Conservation (phyloP, 2,888 invertebrate species). For the Papilio elwesi region DNA sequence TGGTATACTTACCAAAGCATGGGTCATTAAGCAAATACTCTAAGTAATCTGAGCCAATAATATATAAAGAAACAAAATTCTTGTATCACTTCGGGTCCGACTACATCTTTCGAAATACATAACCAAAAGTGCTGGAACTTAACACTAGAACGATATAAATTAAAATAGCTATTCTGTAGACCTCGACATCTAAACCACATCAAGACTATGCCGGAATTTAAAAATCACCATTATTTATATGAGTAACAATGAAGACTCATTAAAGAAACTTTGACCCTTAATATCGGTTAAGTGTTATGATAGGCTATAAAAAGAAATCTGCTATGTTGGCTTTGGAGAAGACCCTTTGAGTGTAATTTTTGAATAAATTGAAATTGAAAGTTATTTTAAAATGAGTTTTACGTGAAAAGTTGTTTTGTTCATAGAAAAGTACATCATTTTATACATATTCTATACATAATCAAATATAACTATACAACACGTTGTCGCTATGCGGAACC, state of each 20-base stretch:
- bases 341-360: constrained; percentile 15
- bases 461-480: no score
- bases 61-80: no score
- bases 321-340: neutral
- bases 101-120: no score
- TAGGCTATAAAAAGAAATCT: constrained; percentile 12
- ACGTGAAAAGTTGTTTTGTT: neutral
- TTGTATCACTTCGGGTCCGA: no score
- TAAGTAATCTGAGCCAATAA: no score
- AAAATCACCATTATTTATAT: neutral
- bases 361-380: constrained; percentile 1
- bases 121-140: no score
- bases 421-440: no score
- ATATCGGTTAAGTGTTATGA: constrained; percentile 19
- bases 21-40: no score
- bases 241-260: neutral
- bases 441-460: no score
- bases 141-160: no score
- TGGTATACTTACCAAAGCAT: no score
- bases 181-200: neutral
- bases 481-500: no score
- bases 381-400: constrained; percentile 2
- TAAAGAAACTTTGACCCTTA: constrained; percentile 16
- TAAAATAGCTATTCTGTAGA: neutral
- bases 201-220: neutral